These are phyloP conservation scores for Oxyruncus cristatus DNA, from an alignment of 2,113 vertebrate genomes.

Conservation along the genomic window DNA sequence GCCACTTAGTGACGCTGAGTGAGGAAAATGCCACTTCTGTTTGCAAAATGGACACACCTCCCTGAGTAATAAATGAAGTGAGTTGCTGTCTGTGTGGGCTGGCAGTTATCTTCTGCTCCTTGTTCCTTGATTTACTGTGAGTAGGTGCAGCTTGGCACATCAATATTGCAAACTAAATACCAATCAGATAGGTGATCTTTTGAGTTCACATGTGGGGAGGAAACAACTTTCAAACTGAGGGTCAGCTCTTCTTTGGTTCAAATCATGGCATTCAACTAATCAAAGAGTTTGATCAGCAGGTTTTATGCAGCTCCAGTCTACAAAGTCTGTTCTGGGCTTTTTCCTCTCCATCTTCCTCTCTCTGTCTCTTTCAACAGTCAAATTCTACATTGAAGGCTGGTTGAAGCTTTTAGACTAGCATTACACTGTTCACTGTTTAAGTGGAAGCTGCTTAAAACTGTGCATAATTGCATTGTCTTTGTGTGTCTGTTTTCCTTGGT, in stretches of 20 bases:
- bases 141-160: neutral
- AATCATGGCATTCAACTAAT: neutral
- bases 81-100: neutral
- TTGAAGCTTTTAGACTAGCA: neutral
- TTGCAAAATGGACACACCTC: neutral
- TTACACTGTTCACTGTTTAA: neutral
- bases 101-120: neutral
- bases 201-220: neutral
- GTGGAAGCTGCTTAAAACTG: neutral
- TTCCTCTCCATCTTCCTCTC: neutral
- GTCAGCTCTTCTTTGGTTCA: neutral
- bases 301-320: neutral
- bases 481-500: neutral
- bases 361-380: neutral
- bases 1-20: neutral
- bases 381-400: neutral
- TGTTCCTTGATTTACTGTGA: constrained; percentile 14
- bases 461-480: neutral
- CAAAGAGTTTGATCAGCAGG: neutral
- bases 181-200: neutral
- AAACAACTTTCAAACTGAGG: neutral
- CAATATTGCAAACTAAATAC: neutral
- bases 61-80: neutral
- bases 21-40: neutral
- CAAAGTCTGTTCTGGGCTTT: neutral